Base-by-base conservation (phyloP, 2,888 invertebrate genomes). In the Pyrocoelia pectoralis region DNA sequence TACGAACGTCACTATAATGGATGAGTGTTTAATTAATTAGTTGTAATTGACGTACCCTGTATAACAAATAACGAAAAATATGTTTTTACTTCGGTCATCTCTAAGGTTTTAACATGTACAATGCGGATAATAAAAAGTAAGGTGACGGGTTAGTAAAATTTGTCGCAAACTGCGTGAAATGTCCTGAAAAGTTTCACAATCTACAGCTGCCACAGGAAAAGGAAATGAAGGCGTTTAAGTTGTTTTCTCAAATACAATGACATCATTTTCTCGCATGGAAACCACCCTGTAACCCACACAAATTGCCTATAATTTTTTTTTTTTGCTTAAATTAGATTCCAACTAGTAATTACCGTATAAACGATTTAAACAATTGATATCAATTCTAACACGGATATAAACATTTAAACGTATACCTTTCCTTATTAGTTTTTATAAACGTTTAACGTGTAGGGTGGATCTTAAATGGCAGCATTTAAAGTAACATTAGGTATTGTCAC, bases 351-450 rank as follows among this genome's bases (percentile, higher is more conserved):
- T 41, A 61, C 54, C 55, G 28, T 24, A 24, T 56, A 61, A 56
- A 56, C 12, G 28, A 13, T 5, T n/a, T 38, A 38, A n/a, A 38
- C 3, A 38, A 43, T 3, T 43, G 14, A 40, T 57, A 41, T 56
- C 56, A 61, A 56, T 52, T 61, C 46, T 1, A 18, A 57, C 52
- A 40, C 62, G 62, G 62, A 62, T 56, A 57, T 53, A 49, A 15
- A 15, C 43, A 13, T 43, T 43, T 43, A 15, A 43, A 43, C 8
- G 38, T 38, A 6, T 13, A 43, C 43, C 43, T 15, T 43, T 43
- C 1, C 4, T 15, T 43, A 43, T 15, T 12, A 15, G 43, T 43
- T 43, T 43, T 15, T 15, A 15, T 43, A 15, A 43, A 43, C 33
- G 13, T 13, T 43, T 43, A 43, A 6, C 8, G 3, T 43, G 1